Evolutionary conservation across 2,113 vertebrate species (phyloP), one percentile per base, ranked within the genome.

Genomic region (Hydrolagus affinis): DNA sequence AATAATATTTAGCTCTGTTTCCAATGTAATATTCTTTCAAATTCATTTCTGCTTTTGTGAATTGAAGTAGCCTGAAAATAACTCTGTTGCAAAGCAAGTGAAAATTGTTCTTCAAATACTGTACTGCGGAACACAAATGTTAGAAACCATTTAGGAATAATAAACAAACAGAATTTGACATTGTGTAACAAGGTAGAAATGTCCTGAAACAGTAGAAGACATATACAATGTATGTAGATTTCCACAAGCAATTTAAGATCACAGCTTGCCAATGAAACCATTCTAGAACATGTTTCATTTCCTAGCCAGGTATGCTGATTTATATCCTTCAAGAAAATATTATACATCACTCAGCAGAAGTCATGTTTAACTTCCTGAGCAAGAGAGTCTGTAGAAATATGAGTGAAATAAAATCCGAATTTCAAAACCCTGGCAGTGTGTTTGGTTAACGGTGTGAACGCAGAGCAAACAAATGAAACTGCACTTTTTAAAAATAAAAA

Each of bases 301-400:
- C 78, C 78, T 32, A 28, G 25, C 78, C 66, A 62, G 9, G 78
- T 64, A 21, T 60, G 10, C 11, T 83, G 62, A 68, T 66, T 83
- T 83, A 66, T 32, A 83, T 83, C 60, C 60, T 11, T 66, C 56
- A 66, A 66, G 19, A 66, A n/a, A n/a, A 23, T 60, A 80, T 80
- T 28, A 28, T 23, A 62, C 62, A 32, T 83, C 60, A 30, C 25
- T 66, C 25, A 15, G 28, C 78, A 83, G 78, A 66, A 66, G 78
- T 60, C 66, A 59, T 83, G 77, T 64, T 83, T 30, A 83, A 66
- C 77, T 83, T 66, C 78, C 64, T 30, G 60, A 83, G 78, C 66
- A 60, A 64, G 77, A 15, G 64, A 80, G 56, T 28, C 15, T 62
- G 62, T 14, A 66, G 62, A 32, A 66, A 28, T 17, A 19, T 80